Base-by-base conservation (phyloP, 2,797 vertebrate genomes). In the Platyrinchus mystaceus region DNA sequence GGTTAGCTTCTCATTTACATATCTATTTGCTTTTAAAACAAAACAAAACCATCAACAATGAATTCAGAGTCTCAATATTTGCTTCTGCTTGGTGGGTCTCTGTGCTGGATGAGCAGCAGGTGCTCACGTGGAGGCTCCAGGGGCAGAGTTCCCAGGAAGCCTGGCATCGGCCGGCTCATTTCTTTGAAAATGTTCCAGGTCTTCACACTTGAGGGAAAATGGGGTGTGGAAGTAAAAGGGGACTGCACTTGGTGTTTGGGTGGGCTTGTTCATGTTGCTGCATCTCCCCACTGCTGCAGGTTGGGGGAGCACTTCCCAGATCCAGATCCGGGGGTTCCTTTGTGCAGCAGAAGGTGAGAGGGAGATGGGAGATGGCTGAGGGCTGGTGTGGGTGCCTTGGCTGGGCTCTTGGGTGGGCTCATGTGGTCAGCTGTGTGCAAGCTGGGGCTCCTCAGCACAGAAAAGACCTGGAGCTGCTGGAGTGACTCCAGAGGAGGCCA, bases 131-230 rank as follows among this genome's bases (percentile, higher is more conserved):
- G 53, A 34, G 56, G 44, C 37, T 78, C 30, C 12, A 8, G 23
- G 28, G 41, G 9, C 56, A 67, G 14, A 47, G 14, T 9, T 56
- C 34, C 43, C 14, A 8, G 22, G 58, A 55, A 89, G 17, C 13
- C 59, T 28, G 41, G 14, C 2, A 2, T 39, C 14, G 6, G 0
- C 2, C 24, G 26, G 14, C 36, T 30, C 8, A 0, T 4, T 79
- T 46, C 46, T 74, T 8, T 37, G 30, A n/a, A 47, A 44, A 10
- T 8, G 8, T 23, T 39, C 16, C 55, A 11, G 2, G 24, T 17
- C 49, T 70, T 47, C 18, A 36, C 4, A 5, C 39, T 36, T 44
- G 50, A 69, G 43, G 39, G 13, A 81, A 56, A 69, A 32, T 1
- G 4, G 7, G 41, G 11, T 23, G 22, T 44, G 47, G 46, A 34